Evolutionary conservation across 2,888 invertebrate species (phyloP), one percentile per base, ranked within the genome.

Genomic region (Zootermopsis nevadensis): DNA sequence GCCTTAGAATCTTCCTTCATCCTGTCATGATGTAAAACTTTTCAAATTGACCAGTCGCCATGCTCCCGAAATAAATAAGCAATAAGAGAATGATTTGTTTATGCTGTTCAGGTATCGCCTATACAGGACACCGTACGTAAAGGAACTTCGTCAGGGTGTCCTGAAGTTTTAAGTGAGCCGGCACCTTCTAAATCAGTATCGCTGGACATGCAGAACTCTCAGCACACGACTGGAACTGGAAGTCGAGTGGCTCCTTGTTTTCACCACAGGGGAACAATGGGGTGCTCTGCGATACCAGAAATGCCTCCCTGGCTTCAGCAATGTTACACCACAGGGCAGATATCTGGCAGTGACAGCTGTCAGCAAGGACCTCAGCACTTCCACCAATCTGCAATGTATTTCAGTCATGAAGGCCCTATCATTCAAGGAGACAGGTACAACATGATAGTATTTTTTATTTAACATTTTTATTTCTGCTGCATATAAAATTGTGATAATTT

Each of bases 271-370:
- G 66, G 79, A 1, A 33, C 66, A 10, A 22, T 12, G 6, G 35
- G 38, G n/a, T 76, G 38, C 30, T n/a, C 76, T n/a, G 31, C 72
- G 7, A 81, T 81, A 31, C 80, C 60, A 30, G 80, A 80, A 38
- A 38, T 80, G 15, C 81, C 81, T 72, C 69, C 81, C 12, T 81
- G 81, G 81, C 42, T 81, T 48, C 48, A 60, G 22, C 81, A 81
- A 2, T 81, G 81, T 30, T 81, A 72, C 38, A 38, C 69, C 24
- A 35, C 69, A 30, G 69, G 72, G 22, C 72, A 72, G 48, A 81
- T 72, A 2, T 19, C 69, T 24, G 38, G 42, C n/a, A 24, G 42
- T 42, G 35, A 74, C 3, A 24, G 27, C 3, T 27, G 19, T 38
- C 76, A 55, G 19, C 80, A 80, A 27, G 48, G 66, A 12, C 3